Base-by-base conservation (phyloP, 2,797 vertebrate genomes). In the Poecilia picta region DNA sequence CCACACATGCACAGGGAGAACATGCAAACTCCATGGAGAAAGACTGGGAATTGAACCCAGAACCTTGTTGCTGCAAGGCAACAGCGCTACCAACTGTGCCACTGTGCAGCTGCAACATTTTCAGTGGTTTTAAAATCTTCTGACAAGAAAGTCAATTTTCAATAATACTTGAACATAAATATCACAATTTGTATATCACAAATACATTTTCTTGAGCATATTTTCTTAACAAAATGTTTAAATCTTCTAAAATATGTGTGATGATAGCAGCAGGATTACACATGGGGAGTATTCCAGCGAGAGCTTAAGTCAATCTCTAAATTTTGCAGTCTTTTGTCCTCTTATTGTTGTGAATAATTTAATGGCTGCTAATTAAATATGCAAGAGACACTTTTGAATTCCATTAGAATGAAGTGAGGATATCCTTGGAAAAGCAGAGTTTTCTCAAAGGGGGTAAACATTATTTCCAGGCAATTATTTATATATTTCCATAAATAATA, bases 361-460 rank as follows among this genome's bases (percentile, higher is more conserved):
- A 89, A 74, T 57, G 51, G 39, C 2, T 84, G 13, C 33, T 46
- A 15, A 80, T 92, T 5, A 89, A 90, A 86, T 80, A 89, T 91
- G 70, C 71, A 91, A 28, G 41, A 80, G 33, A 0, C 47, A 53
- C 73, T 71, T 87, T 79, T 77, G 57, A 82, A 68, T 83, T 59
- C 74, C 76, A 76, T 66, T 82, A 78, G 41, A 25, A 82, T 73
- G 25, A 82, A 72, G 62, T 59, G 2, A 90, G 28, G 64, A 78
- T 4, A 49, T 73, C 75, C 72, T 78, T 51, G 71, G 23, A 2
- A 43, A 39, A 28, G 72, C 0, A 43, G n/a, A 84, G 59, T 85
- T 77, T 83, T 74, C 79, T 51, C 72, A 25, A 79, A 68, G 47
- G 49, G 72, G 75, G 39, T 55, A 18, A 20, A 82, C 73, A 81